Evolutionary conservation across 2,797 vertebrate genomes (phyloP), one percentile per base, ranked within the genome.

Genomic region (Eupleurogrammus muticus): DNA sequence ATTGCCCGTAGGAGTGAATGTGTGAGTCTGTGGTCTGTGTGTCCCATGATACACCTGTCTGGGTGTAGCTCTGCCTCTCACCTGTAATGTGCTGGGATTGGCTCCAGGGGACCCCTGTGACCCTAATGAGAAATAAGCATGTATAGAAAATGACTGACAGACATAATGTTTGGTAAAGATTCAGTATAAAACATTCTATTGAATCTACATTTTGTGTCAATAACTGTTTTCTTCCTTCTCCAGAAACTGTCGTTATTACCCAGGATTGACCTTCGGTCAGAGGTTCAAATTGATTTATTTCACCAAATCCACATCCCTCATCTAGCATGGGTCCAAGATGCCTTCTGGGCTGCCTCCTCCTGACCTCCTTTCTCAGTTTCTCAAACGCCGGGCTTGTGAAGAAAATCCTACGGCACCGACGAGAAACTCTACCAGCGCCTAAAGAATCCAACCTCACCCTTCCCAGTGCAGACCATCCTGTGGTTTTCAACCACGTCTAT

Each of bases 401-500:
- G 86, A 94, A 94, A 87, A 86, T 96, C 35, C 92, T 97, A 50
- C 87, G 95, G 9, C 96, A 96, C 24, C 95, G 94, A 32, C 93
- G 94, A 24, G 83, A 92, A 60, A 72, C 80, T 36, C 57, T 78
- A 62, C 24, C 55, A 0, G 28, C 86, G 7, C 61, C 78, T 1
- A 77, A 90, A 47, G 85, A 81, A 0, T 92, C 92, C 16, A 97
- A 98, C 0, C 0, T 93, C 71, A 95, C 94, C 70, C 77, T 96
- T n/a, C 94, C 95, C 0, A 87, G 89, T 4, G 84, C 92, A 0
- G 94, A 86, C 35, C 94, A 95, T 19, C 94, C 97, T 0, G 93
- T 99, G 32, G 93, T 99, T 67, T 99, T 99, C 73, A 99, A 97
- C 86, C 98, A 99, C 0, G 88, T 99, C 80, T 99, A 99, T 79